Conservation (phyloP, 1,140 invertebrate genomes). For the Polyergus mexicanus region DNA sequence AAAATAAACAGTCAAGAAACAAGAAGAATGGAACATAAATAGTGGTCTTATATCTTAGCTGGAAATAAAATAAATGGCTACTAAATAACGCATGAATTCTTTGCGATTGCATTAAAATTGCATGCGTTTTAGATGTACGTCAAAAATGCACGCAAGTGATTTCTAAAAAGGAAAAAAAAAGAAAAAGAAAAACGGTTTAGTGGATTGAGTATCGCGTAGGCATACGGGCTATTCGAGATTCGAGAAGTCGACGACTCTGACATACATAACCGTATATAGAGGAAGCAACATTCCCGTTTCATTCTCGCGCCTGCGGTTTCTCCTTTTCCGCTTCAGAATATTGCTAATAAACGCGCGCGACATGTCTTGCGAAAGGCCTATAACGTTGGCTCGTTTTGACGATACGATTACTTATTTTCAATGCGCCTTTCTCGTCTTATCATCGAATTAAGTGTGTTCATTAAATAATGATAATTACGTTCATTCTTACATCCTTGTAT, state of each 20-base stretch:
- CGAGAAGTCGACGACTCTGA: conserved; percentile 62
- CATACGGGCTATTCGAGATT: conserved; percentile 5
- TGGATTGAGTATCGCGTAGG: neutral
- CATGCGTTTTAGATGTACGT: conserved; percentile 17
- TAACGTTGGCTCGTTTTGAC: conserved; percentile 27
- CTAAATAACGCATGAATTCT: neutral
- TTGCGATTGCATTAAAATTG: neutral
- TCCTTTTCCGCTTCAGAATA: conserved; percentile 36
- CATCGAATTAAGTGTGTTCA: neutral
- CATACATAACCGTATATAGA: conserved; percentile 82
- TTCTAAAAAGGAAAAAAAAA: conserved; percentile 27
- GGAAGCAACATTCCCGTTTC: conserved; percentile 60
- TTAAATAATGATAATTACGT: neutral
- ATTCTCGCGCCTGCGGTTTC: conserved; percentile 18
- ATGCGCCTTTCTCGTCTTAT: neutral
- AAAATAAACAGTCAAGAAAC: neutral
- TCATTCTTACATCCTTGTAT: neutral
- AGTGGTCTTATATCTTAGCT: neutral
- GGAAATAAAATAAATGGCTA: neutral
- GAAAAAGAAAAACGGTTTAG: conserved; percentile 5
- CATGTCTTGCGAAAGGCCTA: conserved; percentile 21
- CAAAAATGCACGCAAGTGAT: conserved; percentile 63
- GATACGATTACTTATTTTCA: conserved; percentile 20
- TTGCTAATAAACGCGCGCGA: neutral
- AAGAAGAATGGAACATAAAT: neutral